These are phyloP conservation scores for Mechanitis messenoides DNA, from an alignment of 2,888 invertebrate species.

Conservation along the genomic window DNA sequence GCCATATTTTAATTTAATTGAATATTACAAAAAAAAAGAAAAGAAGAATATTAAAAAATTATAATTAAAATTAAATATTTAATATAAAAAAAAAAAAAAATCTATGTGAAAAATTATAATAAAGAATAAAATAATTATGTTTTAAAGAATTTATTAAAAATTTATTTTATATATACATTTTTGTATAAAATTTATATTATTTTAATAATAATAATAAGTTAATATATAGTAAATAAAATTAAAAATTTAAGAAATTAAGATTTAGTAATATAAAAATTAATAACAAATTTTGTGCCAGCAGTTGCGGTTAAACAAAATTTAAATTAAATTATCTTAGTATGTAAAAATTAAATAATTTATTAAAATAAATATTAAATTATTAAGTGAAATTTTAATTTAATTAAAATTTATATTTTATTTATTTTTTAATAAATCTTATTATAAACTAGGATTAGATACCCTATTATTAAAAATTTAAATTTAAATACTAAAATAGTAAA, in stretches of 20 bases:
- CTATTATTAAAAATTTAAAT: conserved; percentile 78
- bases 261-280: conserved; percentile 77
- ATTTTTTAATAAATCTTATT: conserved; percentile 65
- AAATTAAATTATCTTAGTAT: conserved; percentile 69
- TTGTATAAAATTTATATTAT: conserved; percentile 53
- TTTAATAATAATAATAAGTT: conserved; percentile 48
- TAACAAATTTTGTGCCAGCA: conserved; percentile 82
- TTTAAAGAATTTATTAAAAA: conserved; percentile 64
- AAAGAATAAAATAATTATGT: conserved; percentile 67
- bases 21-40: too few species aligned
- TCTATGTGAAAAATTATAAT: conserved; percentile 38
- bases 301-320: conserved; percentile 81
- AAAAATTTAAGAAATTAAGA: conserved; percentile 76
- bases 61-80: conserved; percentile 32
- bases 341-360: conserved; percentile 48
- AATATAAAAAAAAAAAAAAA: conserved; percentile 41
- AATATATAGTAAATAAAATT: conserved; percentile 18
- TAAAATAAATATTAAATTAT: conserved; percentile 63
- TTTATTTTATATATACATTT: conserved; percentile 77
- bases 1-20: conserved; percentile 12
- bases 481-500: conserved; percentile 73
- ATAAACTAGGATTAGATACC: conserved; percentile 83
- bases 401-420: conserved; percentile 49
- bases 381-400: conserved; percentile 78
- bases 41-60: conserved; percentile 13